These are phyloP conservation scores for Cromileptes altivelis DNA, from an alignment of 2,113 vertebrate genomes.

Conservation along the genomic window DNA sequence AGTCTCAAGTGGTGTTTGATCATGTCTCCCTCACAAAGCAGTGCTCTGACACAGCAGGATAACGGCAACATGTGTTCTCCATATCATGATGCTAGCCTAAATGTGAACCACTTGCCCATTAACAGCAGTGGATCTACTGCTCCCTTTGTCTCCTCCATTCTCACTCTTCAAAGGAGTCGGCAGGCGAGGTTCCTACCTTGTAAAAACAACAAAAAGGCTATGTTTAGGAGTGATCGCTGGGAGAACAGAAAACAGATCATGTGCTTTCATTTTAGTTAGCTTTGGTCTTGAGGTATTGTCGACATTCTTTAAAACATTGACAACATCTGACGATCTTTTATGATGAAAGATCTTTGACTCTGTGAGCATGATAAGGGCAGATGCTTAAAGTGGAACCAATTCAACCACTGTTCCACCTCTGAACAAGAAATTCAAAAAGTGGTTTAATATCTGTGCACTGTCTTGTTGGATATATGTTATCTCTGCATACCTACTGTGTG, in stretches of 20 bases:
- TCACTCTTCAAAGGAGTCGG: constrained; percentile 81
- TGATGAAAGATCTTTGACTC: constrained; percentile 65
- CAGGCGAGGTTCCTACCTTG: constrained; percentile 71
- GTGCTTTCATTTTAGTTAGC: constrained; percentile 80
- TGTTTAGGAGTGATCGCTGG: constrained; percentile 73
- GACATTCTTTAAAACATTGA: constrained; percentile 84
- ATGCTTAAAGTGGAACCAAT: constrained; percentile 66
- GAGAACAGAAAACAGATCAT: constrained; percentile 75
- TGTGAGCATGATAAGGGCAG: constrained; percentile 62
- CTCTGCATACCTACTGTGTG: background rate
- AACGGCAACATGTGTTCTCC: constrained; percentile 82
- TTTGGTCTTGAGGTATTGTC: constrained; percentile 78
- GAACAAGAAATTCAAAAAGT: constrained; percentile 42
- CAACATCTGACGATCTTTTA: constrained; percentile 81
- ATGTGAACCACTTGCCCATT: constrained; percentile 83
- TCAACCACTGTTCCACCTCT: constrained; percentile 30
- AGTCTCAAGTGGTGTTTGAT: constrained; percentile 72
- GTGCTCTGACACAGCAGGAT: constrained; percentile 61
- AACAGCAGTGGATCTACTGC: constrained; percentile 78
- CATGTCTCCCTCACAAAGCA: constrained; percentile 58
- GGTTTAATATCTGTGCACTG: constrained; percentile 9
- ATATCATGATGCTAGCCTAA: constrained; percentile 76
- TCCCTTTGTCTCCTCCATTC: constrained; percentile 73
- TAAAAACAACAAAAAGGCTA: constrained; percentile 79
- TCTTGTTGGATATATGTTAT: background rate